phyloP scores from a whole-genome alignment of 2,888 invertebrate species.

The Acleris sparsana region DNA sequence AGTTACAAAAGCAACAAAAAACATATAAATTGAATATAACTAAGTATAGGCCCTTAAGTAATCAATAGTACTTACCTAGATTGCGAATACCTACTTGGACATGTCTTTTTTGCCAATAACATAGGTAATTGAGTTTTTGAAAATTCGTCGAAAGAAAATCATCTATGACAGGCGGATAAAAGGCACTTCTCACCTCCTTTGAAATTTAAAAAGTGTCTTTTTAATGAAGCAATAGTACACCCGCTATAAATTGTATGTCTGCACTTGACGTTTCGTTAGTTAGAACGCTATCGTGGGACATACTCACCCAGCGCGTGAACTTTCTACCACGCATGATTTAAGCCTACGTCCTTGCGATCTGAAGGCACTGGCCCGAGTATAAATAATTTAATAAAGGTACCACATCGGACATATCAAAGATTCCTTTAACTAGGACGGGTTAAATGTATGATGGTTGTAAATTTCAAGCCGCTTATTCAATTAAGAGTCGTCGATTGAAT shows the following conservation, averaged over 20 bases:
- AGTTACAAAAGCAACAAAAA: no score
- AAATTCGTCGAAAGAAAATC: no score
- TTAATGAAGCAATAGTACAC: constrained; percentile 6
- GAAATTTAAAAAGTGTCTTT: no score
- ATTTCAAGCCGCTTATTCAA: constrained; percentile 80
- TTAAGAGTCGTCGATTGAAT: constrained; percentile 79
- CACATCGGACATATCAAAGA: constrained; percentile 55
- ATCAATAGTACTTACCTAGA: no score
- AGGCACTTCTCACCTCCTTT: no score
- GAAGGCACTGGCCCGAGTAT: constrained; percentile 8
- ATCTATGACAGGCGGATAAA: no score
- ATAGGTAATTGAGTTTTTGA: no score
- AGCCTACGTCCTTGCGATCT: not conserved
- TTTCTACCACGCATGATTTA: constrained; percentile 26
- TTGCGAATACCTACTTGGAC: no score
- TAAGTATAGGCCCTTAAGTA: no score
- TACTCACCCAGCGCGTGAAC: constrained; percentile 22
- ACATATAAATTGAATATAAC: no score
- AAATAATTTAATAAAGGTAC: constrained; percentile 44
- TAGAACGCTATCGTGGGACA: constrained; percentile 2
- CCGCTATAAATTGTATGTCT: constrained; percentile 3
- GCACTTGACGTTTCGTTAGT: constrained; percentile 20
- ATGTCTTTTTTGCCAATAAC: no score
- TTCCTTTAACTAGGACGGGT: constrained; percentile 64
- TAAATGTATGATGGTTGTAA: constrained; percentile 76